Percentiles rank a stretch among this genome's conserved stretches.
These are phyloP conservation scores for Melanocharis versteri DNA, from an alignment of 2,113 vertebrate genomes.

Conservation along the genomic window DNA sequence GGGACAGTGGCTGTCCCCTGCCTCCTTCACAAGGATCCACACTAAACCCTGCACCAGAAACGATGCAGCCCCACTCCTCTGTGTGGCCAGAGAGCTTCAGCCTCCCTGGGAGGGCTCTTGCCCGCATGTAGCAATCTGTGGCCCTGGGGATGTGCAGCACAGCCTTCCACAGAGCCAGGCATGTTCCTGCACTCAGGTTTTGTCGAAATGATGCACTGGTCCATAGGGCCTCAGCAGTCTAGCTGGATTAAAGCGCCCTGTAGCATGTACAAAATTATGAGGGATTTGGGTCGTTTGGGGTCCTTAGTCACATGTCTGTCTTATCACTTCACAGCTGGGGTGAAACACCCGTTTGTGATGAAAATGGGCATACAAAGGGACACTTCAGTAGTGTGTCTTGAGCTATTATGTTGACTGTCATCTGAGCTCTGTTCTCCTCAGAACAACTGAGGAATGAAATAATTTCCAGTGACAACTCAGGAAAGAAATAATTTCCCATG, in stretches of 20 bases:
- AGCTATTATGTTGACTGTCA: neutral
- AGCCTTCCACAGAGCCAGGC: neutral
- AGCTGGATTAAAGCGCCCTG: neutral
- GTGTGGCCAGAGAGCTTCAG: neutral
- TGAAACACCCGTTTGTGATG: neutral
- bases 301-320: neutral
- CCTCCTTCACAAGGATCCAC: rapidly evolving
- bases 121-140: neutral
- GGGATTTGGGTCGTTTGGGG: neutral
- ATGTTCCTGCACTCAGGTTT: neutral
- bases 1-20: neutral
- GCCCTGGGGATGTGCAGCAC: neutral
- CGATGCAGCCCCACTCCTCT: neutral
- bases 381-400: neutral
- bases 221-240: neutral
- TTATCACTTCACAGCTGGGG: neutral
- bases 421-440: neutral
- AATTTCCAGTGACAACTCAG: neutral
- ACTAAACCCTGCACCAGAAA: neutral
- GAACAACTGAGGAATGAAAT: neutral
- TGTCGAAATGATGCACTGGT: no score
- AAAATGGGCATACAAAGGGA: neutral
- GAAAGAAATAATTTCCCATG: neutral
- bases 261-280: neutral
- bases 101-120: neutral